These are phyloP conservation scores for Tetropium fuscum DNA, from an alignment of 2,888 invertebrate species.

Conservation along the genomic window DNA sequence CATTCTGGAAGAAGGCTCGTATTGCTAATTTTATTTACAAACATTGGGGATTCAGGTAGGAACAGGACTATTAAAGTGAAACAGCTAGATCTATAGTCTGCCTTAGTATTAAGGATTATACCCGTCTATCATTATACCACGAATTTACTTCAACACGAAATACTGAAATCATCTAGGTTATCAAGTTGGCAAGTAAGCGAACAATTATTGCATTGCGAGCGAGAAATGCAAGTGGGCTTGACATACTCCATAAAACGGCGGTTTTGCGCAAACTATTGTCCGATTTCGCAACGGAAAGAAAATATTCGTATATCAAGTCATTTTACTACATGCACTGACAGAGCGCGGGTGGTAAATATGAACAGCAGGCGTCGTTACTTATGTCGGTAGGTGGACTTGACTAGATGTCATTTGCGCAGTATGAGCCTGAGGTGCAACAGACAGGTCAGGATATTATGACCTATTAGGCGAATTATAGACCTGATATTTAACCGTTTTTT, in stretches of 20 bases:
- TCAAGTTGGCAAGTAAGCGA: too few species aligned
- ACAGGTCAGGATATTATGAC: conserved; percentile 28
- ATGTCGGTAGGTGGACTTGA: conserved; percentile 45
- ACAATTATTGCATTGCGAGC: too few species aligned
- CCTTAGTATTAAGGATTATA: too few species aligned
- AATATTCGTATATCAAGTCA: conserved; percentile 24
- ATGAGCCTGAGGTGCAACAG: conserved; percentile 21
- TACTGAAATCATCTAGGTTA: too few species aligned
- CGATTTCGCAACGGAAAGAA: conserved; percentile 19
- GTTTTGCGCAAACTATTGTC: conserved; percentile 18
- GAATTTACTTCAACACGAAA: too few species aligned
- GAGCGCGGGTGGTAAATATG: conserved; percentile 44
- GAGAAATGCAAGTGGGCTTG: conserved; percentile 15
- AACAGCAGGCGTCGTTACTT: conserved; percentile 43
- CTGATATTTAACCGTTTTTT: conserved; percentile 30
- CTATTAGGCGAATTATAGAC: conserved; percentile 39
- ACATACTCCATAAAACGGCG: conserved; percentile 2
- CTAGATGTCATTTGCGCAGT: conserved; percentile 40
- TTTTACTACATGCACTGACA: conserved; percentile 36
- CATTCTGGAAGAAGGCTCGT: too few species aligned
- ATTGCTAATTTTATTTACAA: too few species aligned
- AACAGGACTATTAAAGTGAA: too few species aligned
- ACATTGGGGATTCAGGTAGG: too few species aligned
- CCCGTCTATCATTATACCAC: too few species aligned
- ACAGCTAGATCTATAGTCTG: too few species aligned